Conservation (phyloP, 2,797 vertebrate species). For the Glossophaga mutica region DNA sequence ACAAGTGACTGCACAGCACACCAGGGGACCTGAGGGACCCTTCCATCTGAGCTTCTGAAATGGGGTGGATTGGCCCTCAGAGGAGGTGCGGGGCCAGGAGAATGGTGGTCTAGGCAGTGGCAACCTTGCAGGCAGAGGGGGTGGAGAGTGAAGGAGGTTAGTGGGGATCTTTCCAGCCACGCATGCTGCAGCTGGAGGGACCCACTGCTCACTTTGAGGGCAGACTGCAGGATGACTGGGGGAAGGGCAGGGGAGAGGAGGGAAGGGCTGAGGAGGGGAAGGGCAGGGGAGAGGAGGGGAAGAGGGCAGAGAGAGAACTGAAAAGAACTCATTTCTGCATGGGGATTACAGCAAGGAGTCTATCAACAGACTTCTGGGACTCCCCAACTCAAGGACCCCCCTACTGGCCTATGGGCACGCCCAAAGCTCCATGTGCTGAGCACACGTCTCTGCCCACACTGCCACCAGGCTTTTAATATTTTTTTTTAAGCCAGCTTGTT, state of each 20-base stretch:
- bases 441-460: background rate
- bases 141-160: background rate
- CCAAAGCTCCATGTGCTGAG: background rate
- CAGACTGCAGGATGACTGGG: background rate
- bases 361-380: background rate
- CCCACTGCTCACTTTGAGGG: background rate
- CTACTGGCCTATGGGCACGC: background rate
- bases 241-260: no score
- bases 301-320: background rate
- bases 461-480: background rate
- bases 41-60: background rate
- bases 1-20: background rate
- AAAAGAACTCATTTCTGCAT: background rate
- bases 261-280: no score
- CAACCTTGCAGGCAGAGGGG: background rate
- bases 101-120: background rate
- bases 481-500: background rate
- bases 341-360: background rate
- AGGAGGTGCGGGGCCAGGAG: background rate
- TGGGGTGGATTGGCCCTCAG: background rate
- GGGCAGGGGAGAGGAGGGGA: accelerated
- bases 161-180: background rate
- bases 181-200: background rate
- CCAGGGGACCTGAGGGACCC: background rate
- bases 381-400: no score